Evolutionary conservation across 2,797 vertebrate species (phyloP).

Genomic region (Acanthopagrus latus): DNA sequence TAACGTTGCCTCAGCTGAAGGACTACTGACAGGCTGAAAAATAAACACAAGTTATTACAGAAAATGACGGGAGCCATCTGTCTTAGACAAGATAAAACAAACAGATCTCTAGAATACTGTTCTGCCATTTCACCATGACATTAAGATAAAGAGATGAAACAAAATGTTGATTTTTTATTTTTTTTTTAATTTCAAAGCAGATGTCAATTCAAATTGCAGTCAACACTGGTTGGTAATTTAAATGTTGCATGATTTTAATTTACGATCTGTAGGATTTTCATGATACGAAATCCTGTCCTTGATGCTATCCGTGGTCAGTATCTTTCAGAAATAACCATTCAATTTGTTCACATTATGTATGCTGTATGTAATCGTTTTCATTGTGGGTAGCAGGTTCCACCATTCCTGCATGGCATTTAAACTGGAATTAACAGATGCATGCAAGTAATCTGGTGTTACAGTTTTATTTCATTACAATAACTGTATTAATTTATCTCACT

Average conservation of each 20-base stretch:
- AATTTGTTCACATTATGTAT: neutral
- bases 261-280: neutral
- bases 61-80: slow-evolving; percentile 25
- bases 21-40: slow-evolving; percentile 19
- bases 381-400: too few relatives aligned
- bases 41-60: slow-evolving; percentile 34
- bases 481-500: too few relatives aligned
- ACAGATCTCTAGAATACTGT: neutral
- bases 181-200: neutral
- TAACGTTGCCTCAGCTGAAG: slow-evolving; percentile 1
- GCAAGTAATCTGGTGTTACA: too few relatives aligned
- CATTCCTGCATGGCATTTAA: too few relatives aligned
- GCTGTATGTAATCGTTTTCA: neutral
- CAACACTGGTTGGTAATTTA: neutral
- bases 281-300: neutral
- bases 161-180: too few relatives aligned
- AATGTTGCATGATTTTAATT: neutral
- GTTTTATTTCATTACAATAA: too few relatives aligned
- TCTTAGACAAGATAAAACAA: slow-evolving; percentile 9
- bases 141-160: neutral
- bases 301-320: neutral
- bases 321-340: neutral
- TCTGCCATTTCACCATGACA: neutral
- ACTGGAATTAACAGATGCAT: too few relatives aligned
- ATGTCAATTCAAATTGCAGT: too few relatives aligned